Evolutionary conservation across 2,113 vertebrate species (phyloP).

Genomic region (Himantopus leucocephalus): DNA sequence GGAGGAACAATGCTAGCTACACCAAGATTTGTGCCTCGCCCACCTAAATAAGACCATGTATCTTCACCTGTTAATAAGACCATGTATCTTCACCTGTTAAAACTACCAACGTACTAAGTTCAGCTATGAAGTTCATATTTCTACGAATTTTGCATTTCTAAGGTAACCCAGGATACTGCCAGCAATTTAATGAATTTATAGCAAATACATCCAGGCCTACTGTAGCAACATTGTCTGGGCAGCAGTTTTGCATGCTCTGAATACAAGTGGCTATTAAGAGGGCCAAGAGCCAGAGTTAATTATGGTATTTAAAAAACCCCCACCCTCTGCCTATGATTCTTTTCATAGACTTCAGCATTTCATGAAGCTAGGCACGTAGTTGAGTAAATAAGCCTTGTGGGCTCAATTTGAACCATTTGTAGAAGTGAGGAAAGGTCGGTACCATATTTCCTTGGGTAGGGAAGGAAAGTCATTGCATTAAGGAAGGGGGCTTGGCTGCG

Average conservation of each 20-base stretch:
- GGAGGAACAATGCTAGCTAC: not conserved
- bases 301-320: not conserved
- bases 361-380: not conserved
- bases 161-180: not conserved
- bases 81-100: not conserved
- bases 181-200: not conserved
- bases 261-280: not conserved
- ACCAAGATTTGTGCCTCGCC: not conserved
- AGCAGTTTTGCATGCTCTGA: not conserved
- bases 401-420: not conserved
- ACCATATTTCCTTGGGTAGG: not conserved
- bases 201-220: not conserved
- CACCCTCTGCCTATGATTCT: not conserved
- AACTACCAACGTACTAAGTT: not conserved
- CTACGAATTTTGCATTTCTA: not conserved
- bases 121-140: not conserved
- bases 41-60: not conserved
- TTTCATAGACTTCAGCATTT: not conserved
- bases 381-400: not conserved
- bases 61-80: not conserved
- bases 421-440: not conserved
- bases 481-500: not conserved
- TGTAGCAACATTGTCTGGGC: not conserved
- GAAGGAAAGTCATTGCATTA: not conserved
- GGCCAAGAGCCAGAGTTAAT: slow-evolving; percentile 19